phyloP scores from a whole-genome alignment of 1,140 invertebrate genomes.

The Aphidius gifuensis region DNA sequence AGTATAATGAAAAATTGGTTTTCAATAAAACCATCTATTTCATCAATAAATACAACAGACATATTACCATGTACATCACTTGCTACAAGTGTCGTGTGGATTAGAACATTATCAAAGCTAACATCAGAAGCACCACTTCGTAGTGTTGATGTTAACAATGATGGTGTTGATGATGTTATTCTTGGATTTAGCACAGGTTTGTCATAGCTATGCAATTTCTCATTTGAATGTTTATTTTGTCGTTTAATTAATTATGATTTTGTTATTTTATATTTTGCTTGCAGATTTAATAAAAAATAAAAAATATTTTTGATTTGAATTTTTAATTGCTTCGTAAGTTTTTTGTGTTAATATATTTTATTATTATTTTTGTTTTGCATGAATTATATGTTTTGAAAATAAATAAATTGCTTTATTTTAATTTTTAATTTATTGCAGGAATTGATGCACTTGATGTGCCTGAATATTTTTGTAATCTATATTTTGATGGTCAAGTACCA shows the following conservation, averaged over 20 bases:
- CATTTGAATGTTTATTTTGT: constrained; percentile 24
- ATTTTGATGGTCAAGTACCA: constrained; percentile 62
- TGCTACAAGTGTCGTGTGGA: constrained; percentile 69
- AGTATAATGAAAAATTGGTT: constrained; percentile 62
- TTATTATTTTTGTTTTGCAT: too few species aligned
- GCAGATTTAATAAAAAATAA: constrained; percentile 4
- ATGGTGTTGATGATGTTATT: constrained; percentile 72
- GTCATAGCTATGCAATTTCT: constrained; percentile 18
- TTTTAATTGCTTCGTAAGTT: too few species aligned
- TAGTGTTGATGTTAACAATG: constrained; percentile 70
- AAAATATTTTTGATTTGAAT: too few species aligned
- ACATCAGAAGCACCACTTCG: constrained; percentile 74
- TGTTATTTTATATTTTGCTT: constrained; percentile 20
- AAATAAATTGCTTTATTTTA: too few species aligned
- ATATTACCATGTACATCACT: constrained; percentile 69
- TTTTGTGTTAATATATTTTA: too few species aligned
- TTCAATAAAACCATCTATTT: constrained; percentile 25
- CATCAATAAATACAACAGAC: constrained; percentile 28
- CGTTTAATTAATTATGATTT: constrained; percentile 18
- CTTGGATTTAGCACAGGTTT: constrained; percentile 78
- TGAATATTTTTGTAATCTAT: constrained; percentile 62
- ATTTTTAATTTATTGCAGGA: constrained; percentile 29
- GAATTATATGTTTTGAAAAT: too few species aligned
- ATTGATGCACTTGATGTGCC: constrained; percentile 40
- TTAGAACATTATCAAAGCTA: constrained; percentile 68